These are phyloP conservation scores for Erythrolamprus reginae DNA, from an alignment of 2,113 vertebrate species.

Conservation along the genomic window DNA sequence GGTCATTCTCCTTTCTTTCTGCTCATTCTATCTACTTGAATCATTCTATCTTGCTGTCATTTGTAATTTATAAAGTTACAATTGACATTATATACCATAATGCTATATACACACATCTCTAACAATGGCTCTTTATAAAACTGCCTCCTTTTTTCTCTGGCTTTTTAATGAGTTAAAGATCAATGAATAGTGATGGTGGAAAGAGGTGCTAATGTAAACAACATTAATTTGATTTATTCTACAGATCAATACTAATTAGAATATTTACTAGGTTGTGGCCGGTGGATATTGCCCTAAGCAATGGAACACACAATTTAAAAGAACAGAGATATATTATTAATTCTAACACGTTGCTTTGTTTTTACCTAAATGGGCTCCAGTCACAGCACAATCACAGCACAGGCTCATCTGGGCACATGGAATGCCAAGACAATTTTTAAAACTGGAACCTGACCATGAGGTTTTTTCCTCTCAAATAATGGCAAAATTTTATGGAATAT, in stretches of 20 bases:
- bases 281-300: background rate
- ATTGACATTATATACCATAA: background rate
- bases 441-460: background rate
- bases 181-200: background rate
- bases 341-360: background rate
- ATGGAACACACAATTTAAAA: background rate
- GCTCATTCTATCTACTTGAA: background rate
- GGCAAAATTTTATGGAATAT: background rate
- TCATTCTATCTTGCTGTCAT: background rate
- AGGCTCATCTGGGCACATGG: background rate
- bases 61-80: background rate
- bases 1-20: background rate
- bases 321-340: background rate
- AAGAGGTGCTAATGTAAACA: background rate
- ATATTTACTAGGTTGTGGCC: background rate
- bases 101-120: no score
- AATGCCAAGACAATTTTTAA: background rate
- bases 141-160: slow-evolving; percentile 2
- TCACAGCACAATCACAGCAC: background rate
- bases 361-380: background rate
- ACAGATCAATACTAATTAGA: slow-evolving; percentile 14
- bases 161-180: slow-evolving; percentile 35
- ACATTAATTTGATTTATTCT: slow-evolving; percentile 30
- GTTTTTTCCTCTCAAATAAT: background rate
- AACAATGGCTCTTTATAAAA: background rate